phyloP scores from a whole-genome alignment of 2,888 invertebrate genomes.

The Hirtodrosophila cameraria region DNA sequence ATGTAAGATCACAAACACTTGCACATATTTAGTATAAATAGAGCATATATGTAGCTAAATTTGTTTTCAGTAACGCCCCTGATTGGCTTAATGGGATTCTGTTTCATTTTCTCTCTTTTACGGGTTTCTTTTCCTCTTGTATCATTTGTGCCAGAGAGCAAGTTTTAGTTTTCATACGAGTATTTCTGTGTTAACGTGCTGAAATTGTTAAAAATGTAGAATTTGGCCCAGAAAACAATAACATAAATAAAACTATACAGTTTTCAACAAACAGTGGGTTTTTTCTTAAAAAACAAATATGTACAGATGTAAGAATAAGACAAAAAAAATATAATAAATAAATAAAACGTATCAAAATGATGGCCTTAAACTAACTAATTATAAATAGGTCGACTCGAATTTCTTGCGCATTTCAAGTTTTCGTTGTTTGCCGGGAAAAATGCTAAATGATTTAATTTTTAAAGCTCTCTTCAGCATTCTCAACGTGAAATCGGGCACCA shows the following conservation, averaged over 20 bases:
- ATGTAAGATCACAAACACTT: background rate
- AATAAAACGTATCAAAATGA: slow-evolving; percentile 52
- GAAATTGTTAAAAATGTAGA: too few relatives aligned
- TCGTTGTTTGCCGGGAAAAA: slow-evolving; percentile 79
- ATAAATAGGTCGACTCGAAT: slow-evolving; percentile 76
- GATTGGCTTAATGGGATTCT: slow-evolving; percentile 4
- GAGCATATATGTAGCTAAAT: background rate
- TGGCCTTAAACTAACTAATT: slow-evolving; percentile 35
- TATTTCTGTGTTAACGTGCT: background rate
- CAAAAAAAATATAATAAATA: slow-evolving; percentile 72
- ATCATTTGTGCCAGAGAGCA: background rate
- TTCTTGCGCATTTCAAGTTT: slow-evolving; percentile 65
- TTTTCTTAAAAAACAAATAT: slow-evolving; percentile 39
- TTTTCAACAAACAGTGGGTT: slow-evolving; percentile 53
- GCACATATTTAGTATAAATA: background rate
- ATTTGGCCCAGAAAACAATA: background rate
- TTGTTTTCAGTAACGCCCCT: slow-evolving; percentile 34
- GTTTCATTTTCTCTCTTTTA: background rate
- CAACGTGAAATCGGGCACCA: slow-evolving; percentile 86
- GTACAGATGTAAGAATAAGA: slow-evolving; percentile 37
- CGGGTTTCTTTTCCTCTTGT: background rate
- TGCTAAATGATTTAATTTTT: slow-evolving; percentile 73
- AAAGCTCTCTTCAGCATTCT: slow-evolving; percentile 73
- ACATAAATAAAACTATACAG: background rate
- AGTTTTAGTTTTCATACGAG: background rate